Conservation (phyloP, 2,888 invertebrate species). For the Ophion obscuratus region DNA sequence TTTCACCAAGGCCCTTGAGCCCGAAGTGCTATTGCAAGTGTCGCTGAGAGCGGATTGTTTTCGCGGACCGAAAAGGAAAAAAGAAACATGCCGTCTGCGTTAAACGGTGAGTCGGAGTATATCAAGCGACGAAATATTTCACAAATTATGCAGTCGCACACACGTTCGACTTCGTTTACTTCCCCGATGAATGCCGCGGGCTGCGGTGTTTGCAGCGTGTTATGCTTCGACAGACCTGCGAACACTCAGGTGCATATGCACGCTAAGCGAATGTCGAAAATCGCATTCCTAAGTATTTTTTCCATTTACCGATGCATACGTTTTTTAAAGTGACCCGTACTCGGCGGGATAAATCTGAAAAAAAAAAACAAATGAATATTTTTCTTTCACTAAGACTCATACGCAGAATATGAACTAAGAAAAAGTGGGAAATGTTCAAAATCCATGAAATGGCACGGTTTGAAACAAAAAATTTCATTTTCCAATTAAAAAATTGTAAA, state of each 20-base stretch:
- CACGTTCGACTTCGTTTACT: not conserved
- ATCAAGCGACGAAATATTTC: not conserved
- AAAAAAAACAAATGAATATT: too few relatives aligned
- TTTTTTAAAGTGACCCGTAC: not conserved
- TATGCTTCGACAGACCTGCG: not conserved
- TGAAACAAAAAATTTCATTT: too few relatives aligned
- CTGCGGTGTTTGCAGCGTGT: not conserved
- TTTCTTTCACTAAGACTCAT: too few relatives aligned
- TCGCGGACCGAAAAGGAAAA: not conserved
- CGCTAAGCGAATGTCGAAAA: constrained; percentile 13
- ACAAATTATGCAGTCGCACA: not conserved
- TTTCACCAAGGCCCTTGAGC: not conserved
- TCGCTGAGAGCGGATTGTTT: not conserved
- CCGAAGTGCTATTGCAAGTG: not conserved
- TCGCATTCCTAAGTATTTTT: constrained; percentile 9
- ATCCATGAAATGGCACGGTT: too few relatives aligned
- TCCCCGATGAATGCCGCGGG: not conserved
- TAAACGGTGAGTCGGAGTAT: constrained; percentile 33
- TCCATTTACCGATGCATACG: not conserved
- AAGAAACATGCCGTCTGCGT: constrained; percentile 15
- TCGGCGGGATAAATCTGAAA: not conserved
- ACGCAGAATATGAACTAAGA: too few relatives aligned
- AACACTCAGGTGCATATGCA: constrained; percentile 9
- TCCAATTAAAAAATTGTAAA: too few relatives aligned
- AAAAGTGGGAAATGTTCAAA: too few relatives aligned